Evolutionary conservation across 2,888 invertebrate genomes (phyloP).

Genomic region (Nomada ferruginata): DNA sequence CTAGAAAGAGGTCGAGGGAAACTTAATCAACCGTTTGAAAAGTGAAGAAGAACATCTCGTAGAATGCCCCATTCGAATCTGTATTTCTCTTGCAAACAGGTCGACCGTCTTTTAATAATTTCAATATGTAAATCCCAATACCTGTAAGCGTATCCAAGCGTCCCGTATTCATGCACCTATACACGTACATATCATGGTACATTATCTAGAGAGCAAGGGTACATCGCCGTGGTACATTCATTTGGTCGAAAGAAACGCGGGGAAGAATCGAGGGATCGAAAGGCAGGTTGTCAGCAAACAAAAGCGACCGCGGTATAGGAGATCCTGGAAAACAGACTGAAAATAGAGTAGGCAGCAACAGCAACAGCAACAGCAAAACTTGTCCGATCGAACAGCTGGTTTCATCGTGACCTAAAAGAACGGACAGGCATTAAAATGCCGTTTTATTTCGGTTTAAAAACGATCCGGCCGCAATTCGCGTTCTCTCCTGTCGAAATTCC

Average conservation of each 20-base stretch:
- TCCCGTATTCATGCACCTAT: background rate
- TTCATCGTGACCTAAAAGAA: constrained; percentile 46
- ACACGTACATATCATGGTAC: background rate
- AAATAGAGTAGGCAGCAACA: background rate
- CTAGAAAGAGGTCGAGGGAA: background rate
- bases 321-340: constrained; percentile 27
- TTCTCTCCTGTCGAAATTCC: constrained; percentile 5
- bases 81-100: background rate
- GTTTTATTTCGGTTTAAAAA: constrained; percentile 45
- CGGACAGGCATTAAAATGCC: constrained; percentile 28
- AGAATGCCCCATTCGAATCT: background rate
- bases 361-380: background rate
- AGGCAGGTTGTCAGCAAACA: constrained; percentile 30
- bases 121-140: constrained; percentile 20
- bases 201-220: background rate
- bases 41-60: background rate
- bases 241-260: constrained; percentile 8
- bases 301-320: constrained; percentile 16
- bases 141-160: background rate
- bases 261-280: constrained; percentile 38
- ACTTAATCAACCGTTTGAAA: background rate
- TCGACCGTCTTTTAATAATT: constrained; percentile 17
- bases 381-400: constrained; percentile 41
- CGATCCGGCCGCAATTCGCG: constrained; percentile 39
- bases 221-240: background rate